Percentiles rank a stretch among this genome's conserved stretches.
Conservation (phyloP, 2,888 invertebrate genomes). For the Onchidella celtica region DNA sequence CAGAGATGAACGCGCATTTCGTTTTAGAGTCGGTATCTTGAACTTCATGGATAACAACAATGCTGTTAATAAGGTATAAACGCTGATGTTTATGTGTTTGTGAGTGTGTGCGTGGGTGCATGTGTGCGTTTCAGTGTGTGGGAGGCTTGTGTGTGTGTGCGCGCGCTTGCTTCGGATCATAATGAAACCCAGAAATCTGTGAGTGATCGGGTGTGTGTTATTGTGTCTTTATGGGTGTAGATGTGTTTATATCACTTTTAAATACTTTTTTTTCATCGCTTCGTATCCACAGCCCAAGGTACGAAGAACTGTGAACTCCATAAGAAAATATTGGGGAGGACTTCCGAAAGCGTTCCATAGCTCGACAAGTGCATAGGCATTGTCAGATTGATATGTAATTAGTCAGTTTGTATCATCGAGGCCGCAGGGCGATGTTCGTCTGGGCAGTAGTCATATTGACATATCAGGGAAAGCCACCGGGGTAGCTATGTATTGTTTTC, state of each 20-base stretch:
- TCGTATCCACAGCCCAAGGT: no score
- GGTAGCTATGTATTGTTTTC: no score
- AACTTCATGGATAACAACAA: not conserved
- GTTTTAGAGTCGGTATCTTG: not conserved
- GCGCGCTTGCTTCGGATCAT: not conserved
- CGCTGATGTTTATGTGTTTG: not conserved
- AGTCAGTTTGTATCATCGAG: no score
- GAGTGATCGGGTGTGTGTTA: not conserved
- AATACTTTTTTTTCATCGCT: not conserved
- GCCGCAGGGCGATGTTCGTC: no score
- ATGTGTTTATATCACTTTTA: not conserved
- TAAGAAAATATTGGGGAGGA: no score
- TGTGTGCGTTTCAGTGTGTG: not conserved
- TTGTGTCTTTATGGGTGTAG: not conserved
- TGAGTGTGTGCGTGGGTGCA: not conserved
- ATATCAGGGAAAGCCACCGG: no score
- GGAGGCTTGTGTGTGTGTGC: not conserved
- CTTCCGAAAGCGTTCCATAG: no score
- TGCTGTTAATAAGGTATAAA: conserved; percentile 12
- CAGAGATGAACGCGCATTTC: conserved; percentile 14
- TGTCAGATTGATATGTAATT: no score
- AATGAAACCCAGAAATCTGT: not conserved
- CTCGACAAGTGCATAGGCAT: no score
- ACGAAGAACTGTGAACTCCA: no score
- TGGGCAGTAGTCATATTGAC: no score